Evolutionary conservation across 2,888 invertebrate genomes (phyloP), one percentile per base, ranked within the genome.

Genomic region (Sthenelais limicola): DNA sequence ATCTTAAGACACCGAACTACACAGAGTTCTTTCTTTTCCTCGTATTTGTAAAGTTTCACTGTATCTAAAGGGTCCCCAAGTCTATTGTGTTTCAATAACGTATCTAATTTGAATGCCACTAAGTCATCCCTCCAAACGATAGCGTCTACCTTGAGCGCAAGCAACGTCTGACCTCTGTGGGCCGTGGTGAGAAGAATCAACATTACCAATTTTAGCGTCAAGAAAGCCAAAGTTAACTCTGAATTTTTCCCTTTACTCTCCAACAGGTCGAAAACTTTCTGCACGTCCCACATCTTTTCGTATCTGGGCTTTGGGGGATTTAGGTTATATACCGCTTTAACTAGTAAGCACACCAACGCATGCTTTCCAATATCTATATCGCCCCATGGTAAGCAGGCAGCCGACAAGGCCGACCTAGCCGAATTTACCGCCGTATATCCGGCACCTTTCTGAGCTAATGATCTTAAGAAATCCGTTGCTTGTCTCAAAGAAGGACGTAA

Each of bases 231-330:
- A 1, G 56, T 28, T 21, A 56, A 28, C 18, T 56, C 1, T 4
- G 9, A n/a, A 21, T 56, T 56, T 1, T 4, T 28, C 3, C 56
- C 56, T 33, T 33, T 33, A 4, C 15, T 15, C 18, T 28, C 18
- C 2, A 30, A 3, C 1, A 4, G 2, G 1, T 21, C 18, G 18
- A 56, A 56, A 2, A 30, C 56, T 2, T 33, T 7, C 12, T 18
- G n/a, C 12, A 56, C 56, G 21, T 56, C 32, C 56, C 56, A 56
- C 15, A 56, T 33, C 9, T 7, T 3, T 18, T 56, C 18, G 18
- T 56, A 56, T 56, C 18, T 56, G 4, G 56, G 56, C 12, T 9
- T 32, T 12, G 56, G 56, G 26, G 56, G 56, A 21, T 28, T 56
- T 21, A n/a, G 5, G 18, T 21, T 18, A 56, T 56, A 56, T 9